Conservation (phyloP, 92 coral and sea anemone genomes). For the Parazoanthus darwini region DNA sequence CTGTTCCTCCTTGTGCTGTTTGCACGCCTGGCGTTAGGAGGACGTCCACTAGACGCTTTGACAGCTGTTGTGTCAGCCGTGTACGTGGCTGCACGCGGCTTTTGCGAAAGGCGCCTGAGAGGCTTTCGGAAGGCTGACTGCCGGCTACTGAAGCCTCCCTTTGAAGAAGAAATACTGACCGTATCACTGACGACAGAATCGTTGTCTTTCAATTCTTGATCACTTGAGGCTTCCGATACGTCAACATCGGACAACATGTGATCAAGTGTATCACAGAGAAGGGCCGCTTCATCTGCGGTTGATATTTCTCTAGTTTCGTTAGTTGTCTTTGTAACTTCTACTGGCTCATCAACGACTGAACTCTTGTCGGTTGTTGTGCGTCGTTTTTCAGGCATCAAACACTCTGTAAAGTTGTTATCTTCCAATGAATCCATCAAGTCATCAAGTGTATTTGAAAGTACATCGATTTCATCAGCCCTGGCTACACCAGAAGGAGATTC, state of each 20-base stretch:
- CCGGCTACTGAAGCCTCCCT: conserved; percentile 14
- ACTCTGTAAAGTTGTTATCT: background rate
- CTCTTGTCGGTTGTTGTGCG: background rate
- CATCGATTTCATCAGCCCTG: conserved; percentile 9
- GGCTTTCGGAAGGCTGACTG: conserved; percentile 44
- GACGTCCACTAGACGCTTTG: background rate
- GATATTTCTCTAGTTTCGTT: background rate
- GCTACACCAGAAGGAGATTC: background rate
- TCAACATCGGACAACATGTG: conserved; percentile 25
- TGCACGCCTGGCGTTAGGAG: conserved; percentile 4
- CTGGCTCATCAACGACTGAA: too few relatives aligned
- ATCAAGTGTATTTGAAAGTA: conserved; percentile 30
- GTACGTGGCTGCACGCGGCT: conserved; percentile 8
- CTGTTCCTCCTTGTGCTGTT: background rate
- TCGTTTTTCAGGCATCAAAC: background rate
- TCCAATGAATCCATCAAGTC: conserved; percentile 32
- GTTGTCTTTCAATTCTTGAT: background rate
- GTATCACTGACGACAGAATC: background rate
- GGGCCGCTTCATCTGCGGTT: conserved; percentile 20
- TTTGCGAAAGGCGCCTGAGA: conserved; percentile 15
- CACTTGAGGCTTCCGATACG: conserved; percentile 20
- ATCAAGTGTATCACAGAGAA: conserved; percentile 31
- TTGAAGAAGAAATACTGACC: background rate
- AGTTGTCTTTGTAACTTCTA: background rate
- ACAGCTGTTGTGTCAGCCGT: background rate